Percentiles rank a stretch among this genome's conserved stretches.
Conservation (phyloP, 2,113 vertebrate species). For the Falcunculus frontatus region DNA sequence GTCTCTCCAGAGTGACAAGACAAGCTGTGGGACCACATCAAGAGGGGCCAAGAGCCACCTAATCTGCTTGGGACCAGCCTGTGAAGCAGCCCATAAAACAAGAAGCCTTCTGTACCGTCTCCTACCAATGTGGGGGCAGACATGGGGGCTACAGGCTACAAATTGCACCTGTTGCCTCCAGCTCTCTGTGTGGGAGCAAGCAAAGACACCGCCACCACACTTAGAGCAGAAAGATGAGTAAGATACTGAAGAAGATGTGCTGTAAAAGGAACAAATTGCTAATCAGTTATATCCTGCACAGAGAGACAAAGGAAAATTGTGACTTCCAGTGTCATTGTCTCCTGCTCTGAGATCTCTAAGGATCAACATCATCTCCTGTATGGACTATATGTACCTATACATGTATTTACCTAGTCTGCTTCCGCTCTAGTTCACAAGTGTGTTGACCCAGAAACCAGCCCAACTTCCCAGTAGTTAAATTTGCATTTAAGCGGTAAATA, state of each 20-base stretch:
- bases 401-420: not conserved
- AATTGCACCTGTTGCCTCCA: not conserved
- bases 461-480: not conserved
- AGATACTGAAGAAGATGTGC: not conserved
- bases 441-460: not conserved
- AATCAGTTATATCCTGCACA: not conserved
- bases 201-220: not conserved
- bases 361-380: not conserved
- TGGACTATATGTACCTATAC: not conserved
- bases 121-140: not conserved
- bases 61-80: not conserved
- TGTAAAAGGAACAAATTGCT: not conserved
- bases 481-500: not conserved
- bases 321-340: not conserved
- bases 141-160: fast-evolving
- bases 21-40: not conserved
- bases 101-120: not conserved
- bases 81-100: not conserved
- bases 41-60: not conserved
- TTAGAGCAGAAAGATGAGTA: not conserved
- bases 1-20: not conserved
- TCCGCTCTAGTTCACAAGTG: not conserved
- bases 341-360: not conserved
- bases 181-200: not conserved
- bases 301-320: not conserved